Conservation (phyloP, 2,113 vertebrate genomes). For the Rhadina sibilatrix region DNA sequence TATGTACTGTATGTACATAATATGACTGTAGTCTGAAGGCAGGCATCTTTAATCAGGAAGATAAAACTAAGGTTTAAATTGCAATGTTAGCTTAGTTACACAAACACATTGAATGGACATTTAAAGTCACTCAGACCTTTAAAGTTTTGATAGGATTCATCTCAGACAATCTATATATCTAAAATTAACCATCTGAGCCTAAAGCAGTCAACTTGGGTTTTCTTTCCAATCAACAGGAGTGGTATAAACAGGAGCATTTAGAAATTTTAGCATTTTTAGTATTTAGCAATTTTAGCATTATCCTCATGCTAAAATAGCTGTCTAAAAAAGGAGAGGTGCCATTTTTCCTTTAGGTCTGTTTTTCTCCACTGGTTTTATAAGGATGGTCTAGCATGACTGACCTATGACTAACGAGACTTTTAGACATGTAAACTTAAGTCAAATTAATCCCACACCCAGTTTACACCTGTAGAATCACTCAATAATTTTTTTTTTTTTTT, state of each 20-base stretch:
- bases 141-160: not conserved
- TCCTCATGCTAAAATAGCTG: not conserved
- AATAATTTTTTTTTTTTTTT: not conserved
- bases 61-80: not conserved
- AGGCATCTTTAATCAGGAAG: not conserved
- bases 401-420: not conserved
- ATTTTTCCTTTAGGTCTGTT: not conserved
- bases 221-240: not conserved
- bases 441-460: not conserved
- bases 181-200: not conserved
- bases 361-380: not conserved
- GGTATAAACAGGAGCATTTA: not conserved
- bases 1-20: not conserved
- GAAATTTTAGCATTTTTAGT: not conserved
- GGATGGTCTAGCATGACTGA: not conserved
- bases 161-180: not conserved
- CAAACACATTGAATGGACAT: rapidly evolving
- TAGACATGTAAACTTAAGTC: not conserved
- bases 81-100: not conserved
- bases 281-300: not conserved
- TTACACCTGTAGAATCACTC: not conserved
- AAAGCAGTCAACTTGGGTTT: not conserved
- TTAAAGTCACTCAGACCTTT: not conserved
- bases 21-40: not conserved
- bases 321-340: not conserved